phyloP scores from a whole-genome alignment of 1,140 invertebrate species.

The Eriosoma lanigerum region DNA sequence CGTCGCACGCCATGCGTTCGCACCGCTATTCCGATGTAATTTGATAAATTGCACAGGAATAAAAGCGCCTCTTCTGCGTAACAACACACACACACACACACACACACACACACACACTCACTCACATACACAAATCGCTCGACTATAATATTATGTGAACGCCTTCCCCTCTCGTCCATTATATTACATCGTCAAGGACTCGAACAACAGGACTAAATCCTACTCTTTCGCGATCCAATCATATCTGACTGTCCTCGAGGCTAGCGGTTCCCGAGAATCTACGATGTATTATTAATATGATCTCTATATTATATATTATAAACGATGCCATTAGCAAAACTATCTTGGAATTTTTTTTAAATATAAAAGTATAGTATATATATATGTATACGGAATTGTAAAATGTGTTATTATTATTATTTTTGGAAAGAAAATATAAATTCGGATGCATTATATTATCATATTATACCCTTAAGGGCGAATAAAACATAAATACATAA shows the following conservation, averaged over 20 bases:
- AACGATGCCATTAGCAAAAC: slow-evolving; percentile 28
- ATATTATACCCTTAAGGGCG: neutral
- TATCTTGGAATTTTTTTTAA: neutral
- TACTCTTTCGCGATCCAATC: neutral
- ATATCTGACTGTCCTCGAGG: slow-evolving; percentile 5
- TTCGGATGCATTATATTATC: neutral
- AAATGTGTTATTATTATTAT: no score
- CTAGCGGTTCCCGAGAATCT: neutral
- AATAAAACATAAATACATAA: neutral
- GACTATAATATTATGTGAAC: neutral
- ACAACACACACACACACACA: no score
- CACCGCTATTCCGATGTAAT: slow-evolving; percentile 27
- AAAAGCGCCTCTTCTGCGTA: neutral
- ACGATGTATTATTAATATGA: slow-evolving; percentile 5
- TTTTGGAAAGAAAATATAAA: neutral
- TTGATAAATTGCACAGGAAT: slow-evolving; percentile 45
- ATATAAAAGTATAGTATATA: neutral
- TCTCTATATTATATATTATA: neutral
- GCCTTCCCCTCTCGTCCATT: neutral
- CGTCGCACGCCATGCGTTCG: neutral
- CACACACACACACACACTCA: neutral
- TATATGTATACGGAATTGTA: neutral
- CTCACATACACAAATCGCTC: neutral
- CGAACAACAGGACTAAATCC: neutral
- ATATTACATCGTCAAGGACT: neutral